Evolutionary conservation across 1,140 invertebrate species (phyloP).

Genomic region (Musca domestica): DNA sequence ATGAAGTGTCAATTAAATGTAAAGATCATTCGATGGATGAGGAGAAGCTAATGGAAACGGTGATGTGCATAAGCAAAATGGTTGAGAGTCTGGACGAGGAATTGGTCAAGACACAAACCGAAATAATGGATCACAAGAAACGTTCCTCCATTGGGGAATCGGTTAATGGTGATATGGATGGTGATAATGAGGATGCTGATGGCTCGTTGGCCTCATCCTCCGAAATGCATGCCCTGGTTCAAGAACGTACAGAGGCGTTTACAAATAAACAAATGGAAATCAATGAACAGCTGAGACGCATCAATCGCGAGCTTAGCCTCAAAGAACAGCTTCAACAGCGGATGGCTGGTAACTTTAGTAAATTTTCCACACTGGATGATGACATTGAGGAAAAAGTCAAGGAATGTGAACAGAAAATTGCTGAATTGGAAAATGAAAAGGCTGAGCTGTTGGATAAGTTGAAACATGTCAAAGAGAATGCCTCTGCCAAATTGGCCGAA

Average conservation of each 20-base stretch:
- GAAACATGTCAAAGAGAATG: constrained; percentile 56
- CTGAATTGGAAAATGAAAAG: constrained; percentile 70
- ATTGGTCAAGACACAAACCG: constrained; percentile 15
- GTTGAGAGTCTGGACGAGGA: constrained; percentile 22
- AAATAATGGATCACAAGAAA: constrained; percentile 29
- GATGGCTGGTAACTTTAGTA: constrained; percentile 64
- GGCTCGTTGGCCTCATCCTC: constrained; percentile 1
- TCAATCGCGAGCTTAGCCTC: constrained; percentile 71
- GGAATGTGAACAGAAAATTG: constrained; percentile 72
- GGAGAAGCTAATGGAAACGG: constrained; percentile 27
- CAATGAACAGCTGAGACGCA: constrained; percentile 65
- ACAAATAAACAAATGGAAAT: constrained; percentile 52
- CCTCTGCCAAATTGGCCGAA: constrained; percentile 63
- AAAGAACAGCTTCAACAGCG: constrained; percentile 75
- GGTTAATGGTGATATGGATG: background rate
- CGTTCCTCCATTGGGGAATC: background rate
- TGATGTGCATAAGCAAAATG: constrained; percentile 17
- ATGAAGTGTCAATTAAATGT: constrained; percentile 49
- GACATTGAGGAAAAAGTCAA: constrained; percentile 56
- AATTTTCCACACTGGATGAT: constrained; percentile 60
- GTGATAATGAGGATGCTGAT: background rate
- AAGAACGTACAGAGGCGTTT: constrained; percentile 36
- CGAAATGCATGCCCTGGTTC: constrained; percentile 34
- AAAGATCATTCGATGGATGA: constrained; percentile 63
- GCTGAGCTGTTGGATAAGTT: constrained; percentile 68